Conservation (phyloP, 2,113 vertebrate species). For the Herpailurus yagouaroundi region DNA sequence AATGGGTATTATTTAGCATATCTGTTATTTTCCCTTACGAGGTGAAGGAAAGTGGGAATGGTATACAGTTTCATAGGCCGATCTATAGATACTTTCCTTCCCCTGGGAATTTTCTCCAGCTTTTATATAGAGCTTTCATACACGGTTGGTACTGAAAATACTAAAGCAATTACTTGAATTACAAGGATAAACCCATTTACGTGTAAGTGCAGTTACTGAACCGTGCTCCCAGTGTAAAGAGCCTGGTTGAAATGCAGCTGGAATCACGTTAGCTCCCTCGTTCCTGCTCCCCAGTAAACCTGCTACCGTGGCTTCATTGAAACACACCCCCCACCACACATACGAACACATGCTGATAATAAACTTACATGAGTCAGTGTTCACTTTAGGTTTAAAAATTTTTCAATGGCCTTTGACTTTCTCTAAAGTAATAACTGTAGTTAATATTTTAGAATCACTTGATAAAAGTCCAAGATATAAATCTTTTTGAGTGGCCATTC, state of each 20-base stretch:
- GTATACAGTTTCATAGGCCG: not conserved
- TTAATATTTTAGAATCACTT: slow-evolving; percentile 61
- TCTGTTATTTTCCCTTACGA: not conserved
- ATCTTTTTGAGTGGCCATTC: slow-evolving; percentile 36
- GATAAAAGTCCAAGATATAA: slow-evolving; percentile 45
- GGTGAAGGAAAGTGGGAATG: not conserved
- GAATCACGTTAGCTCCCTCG: not conserved
- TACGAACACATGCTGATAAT: not conserved
- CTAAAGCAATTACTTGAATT: slow-evolving; percentile 58
- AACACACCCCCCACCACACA: not conserved
- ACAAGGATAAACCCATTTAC: slow-evolving; percentile 30
- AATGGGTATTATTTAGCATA: not conserved
- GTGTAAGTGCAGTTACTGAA: slow-evolving; percentile 15
- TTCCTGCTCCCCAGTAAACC: slow-evolving; percentile 10
- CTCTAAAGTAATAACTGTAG: slow-evolving; percentile 54
- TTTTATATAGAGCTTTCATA: slow-evolving; percentile 46
- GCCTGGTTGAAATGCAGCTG: not conserved
- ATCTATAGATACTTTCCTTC: not conserved
- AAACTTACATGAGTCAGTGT: slow-evolving; percentile 1
- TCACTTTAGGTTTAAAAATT: slow-evolving; percentile 7
- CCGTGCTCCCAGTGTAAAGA: not conserved
- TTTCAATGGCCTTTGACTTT: slow-evolving; percentile 53
- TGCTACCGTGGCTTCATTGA: not conserved
- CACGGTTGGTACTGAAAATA: slow-evolving; percentile 31
- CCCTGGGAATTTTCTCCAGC: slow-evolving; percentile 2